Percentiles rank a stretch among this genome's conserved stretches.
phyloP scores from a whole-genome alignment of 1,140 invertebrate species.

The Cydia splendana region DNA sequence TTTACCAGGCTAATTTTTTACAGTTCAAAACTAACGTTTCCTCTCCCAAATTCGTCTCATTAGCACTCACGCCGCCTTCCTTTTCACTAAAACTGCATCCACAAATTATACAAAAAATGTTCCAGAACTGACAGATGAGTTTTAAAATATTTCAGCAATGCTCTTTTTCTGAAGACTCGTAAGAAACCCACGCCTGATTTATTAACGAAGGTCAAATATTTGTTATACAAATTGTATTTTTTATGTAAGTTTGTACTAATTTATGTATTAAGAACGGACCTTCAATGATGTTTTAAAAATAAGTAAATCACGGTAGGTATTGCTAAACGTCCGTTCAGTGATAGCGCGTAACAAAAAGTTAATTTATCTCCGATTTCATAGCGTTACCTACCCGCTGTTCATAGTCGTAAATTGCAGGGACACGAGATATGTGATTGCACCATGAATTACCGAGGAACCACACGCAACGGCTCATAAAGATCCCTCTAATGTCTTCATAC shows the following conservation, averaged over 20 bases:
- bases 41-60: constrained; percentile 55
- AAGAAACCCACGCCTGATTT: constrained; percentile 66
- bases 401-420: constrained; percentile 53
- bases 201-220: constrained; percentile 61
- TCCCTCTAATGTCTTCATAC: constrained; percentile 73
- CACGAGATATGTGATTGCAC: constrained; percentile 55
- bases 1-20: constrained; percentile 18
- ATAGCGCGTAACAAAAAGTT: constrained; percentile 40
- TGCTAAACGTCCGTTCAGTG: not conserved
- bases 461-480: constrained; percentile 67
- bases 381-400: constrained; percentile 46
- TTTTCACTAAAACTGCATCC: constrained; percentile 50
- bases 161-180: constrained; percentile 60
- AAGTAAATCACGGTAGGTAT: not conserved
- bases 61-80: constrained; percentile 56
- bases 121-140: constrained; percentile 65
- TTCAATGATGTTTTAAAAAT: not conserved
- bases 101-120: constrained; percentile 50
- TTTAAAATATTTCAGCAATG: constrained; percentile 74
- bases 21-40: constrained; percentile 12
- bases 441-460: constrained; percentile 55
- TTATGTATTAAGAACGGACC: not conserved
- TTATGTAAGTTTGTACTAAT: constrained; percentile 28
- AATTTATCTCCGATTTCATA: constrained; percentile 43
- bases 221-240: constrained; percentile 63